These are phyloP conservation scores for Orgyia antiqua DNA, from an alignment of 2,888 invertebrate species.

Conservation along the genomic window DNA sequence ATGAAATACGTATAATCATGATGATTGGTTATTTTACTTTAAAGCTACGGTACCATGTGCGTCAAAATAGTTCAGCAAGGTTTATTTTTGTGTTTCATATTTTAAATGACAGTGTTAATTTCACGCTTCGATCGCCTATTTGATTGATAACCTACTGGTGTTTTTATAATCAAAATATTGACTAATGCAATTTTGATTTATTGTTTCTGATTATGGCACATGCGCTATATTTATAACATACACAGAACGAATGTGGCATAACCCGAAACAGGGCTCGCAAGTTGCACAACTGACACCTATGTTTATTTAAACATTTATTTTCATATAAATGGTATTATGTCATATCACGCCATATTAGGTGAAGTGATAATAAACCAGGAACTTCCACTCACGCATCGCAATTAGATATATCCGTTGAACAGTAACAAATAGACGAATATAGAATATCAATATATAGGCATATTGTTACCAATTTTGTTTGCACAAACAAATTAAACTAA, in stretches of 20 bases:
- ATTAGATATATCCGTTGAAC: conserved; percentile 24
- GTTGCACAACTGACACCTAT: no score
- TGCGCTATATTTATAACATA: no score
- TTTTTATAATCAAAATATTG: no score
- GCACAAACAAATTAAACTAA: no score
- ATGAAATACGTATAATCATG: conserved; percentile 4
- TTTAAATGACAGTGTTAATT: conserved; percentile 4
- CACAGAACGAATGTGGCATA: no score
- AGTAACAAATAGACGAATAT: neutral
- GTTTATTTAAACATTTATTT: no score
- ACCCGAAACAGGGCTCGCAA: no score
- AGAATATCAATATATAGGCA: neutral
- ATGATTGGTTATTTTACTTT: conserved; percentile 6
- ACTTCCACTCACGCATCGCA: conserved; percentile 21
- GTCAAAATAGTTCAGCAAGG: neutral
- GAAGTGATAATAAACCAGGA: conserved; percentile 18
- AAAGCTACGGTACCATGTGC: neutral
- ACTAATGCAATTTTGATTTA: no score
- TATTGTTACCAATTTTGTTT: no score
- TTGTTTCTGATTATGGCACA: no score
- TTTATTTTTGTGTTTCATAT: neutral
- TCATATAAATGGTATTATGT: conserved; percentile 19
- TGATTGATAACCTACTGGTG: no score
- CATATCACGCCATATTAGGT: conserved; percentile 23
- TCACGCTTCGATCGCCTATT: no score